phyloP scores from a whole-genome alignment of 1,140 invertebrate species.

The Dendrolimus punctatus region DNA sequence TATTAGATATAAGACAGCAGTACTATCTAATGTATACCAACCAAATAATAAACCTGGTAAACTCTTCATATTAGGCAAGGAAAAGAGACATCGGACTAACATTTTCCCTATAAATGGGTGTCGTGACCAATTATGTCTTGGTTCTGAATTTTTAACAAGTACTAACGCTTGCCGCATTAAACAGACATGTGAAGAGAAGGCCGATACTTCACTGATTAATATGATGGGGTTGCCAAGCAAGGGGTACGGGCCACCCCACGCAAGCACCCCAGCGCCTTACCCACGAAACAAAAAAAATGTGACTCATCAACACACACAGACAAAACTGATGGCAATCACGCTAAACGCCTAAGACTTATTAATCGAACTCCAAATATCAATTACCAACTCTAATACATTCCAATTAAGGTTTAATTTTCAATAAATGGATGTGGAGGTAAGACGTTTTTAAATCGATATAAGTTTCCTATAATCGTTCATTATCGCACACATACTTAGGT shows the following conservation, averaged over 20 bases:
- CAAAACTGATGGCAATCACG: constrained; percentile 42
- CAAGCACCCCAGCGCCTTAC: constrained; percentile 59
- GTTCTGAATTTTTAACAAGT: constrained; percentile 43
- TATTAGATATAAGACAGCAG: too few relatives aligned
- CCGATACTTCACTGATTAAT: constrained; percentile 69
- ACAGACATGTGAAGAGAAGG: constrained; percentile 65
- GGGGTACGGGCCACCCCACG: constrained; percentile 60
- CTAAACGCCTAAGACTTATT: constrained; percentile 31
- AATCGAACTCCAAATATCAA: constrained; percentile 33
- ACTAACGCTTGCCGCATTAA: constrained; percentile 36
- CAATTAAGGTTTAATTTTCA: constrained; percentile 45
- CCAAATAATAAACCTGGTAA: not conserved
- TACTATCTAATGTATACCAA: too few relatives aligned
- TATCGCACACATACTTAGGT: constrained; percentile 56
- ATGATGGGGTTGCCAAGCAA: constrained; percentile 65
- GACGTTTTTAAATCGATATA: constrained; percentile 39
- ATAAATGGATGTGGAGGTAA: constrained; percentile 21
- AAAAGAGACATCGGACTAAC: not conserved
- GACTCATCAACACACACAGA: constrained; percentile 69
- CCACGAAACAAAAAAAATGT: constrained; percentile 71
- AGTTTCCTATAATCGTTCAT: constrained; percentile 68
- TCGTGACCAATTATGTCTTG: constrained; percentile 8
- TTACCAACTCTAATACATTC: constrained; percentile 47
- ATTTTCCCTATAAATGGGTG: constrained; percentile 1
- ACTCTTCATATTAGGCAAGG: not conserved